Evolutionary conservation across 2,797 vertebrate genomes (phyloP).

Genomic region (Pangasius sanitwongsei): DNA sequence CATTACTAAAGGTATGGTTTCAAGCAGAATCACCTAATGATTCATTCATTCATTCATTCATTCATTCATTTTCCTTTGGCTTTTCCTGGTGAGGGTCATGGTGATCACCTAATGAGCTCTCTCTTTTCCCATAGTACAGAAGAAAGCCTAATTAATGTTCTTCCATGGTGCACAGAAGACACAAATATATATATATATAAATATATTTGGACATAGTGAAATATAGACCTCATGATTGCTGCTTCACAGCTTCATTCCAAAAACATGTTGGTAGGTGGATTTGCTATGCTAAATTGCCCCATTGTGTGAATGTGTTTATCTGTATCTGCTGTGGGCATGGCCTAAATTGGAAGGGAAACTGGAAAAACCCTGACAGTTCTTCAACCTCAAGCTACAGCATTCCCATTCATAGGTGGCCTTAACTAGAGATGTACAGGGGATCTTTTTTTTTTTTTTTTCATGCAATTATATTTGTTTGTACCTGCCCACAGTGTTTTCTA

Average conservation of each 20-base stretch:
- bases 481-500: neutral
- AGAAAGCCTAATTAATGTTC: too few relatives aligned
- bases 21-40: neutral
- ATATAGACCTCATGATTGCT: neutral
- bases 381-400: neutral
- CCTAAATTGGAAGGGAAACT: neutral
- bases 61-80: neutral
- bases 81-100: neutral
- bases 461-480: neutral
- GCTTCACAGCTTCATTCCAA: neutral
- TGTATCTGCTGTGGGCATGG: neutral
- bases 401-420: neutral
- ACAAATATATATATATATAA: too few relatives aligned
- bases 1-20: too few relatives aligned
- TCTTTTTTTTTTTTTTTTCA: too few relatives aligned
- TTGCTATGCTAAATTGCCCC: neutral
- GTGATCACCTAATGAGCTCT: neutral
- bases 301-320: neutral
- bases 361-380: neutral
- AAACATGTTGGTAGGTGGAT: neutral
- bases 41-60: neutral
- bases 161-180: neutral
- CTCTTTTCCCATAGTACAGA: neutral
- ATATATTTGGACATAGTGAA: neutral
- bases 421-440: neutral